Base-by-base conservation (phyloP, 2,888 invertebrate genomes). In the Nysson spinosus region DNA sequence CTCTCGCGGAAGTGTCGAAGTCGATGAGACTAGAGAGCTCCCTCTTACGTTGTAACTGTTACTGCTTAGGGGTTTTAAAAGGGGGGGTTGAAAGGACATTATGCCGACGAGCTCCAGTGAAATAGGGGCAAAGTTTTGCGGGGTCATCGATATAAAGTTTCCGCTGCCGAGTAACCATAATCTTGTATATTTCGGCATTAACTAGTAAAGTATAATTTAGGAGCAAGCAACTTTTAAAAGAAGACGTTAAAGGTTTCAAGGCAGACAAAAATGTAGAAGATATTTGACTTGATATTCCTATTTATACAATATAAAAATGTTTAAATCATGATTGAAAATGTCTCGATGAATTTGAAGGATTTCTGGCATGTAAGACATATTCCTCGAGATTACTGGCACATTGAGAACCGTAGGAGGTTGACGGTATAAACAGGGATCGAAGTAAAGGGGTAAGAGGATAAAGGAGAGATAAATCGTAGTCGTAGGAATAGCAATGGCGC, bases 61-160 rank as follows among this genome's bases (percentile, higher is more conserved):
- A 70, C 70, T 76, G 62, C 67, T 75, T 72, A 70, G 55, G 61
- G 67, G 61, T 67, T 75, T 75, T 76, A 72, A 73, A 76, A 64
- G 66, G 67, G n/a, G n/a, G 71, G 58, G 61, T 64, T 54, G 65
- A 56, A 72, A 75, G 60, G 72, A 69, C 58, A 70, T 75, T 72
- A 67, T 66, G 39, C 52, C 44, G 52, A 46, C 32, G 55, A 30
- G 22, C n/a, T n/a, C n/a, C 34, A 40, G 22, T 55, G 55, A 39
- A 69, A 61, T 60, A 54, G 51, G 26, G 67, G 55, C 62, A 52
- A 60, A 50, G 47, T 58, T 56, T 43, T 55, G 54, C 42, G 17
- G 40, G 50, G 49, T 42, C 56, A 62, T 49, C 43, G 51, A 19
- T 2, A 20, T 11, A 24, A 50, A 40, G n/a, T 43, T 17, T 35